Conservation (phyloP, 2,797 vertebrate genomes). For the Argyrosomus regius region DNA sequence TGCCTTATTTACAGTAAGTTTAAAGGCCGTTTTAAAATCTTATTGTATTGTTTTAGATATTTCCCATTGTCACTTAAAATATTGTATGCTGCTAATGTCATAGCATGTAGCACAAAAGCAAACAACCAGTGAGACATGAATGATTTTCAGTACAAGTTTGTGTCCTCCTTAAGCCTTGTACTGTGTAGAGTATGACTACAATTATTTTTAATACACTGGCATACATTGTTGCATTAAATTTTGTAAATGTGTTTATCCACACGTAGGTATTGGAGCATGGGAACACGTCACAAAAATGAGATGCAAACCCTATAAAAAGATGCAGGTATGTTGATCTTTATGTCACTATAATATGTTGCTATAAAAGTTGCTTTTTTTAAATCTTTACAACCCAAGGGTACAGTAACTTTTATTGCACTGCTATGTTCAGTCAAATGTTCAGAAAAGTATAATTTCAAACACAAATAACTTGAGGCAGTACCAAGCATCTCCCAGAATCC, state of each 20-base stretch:
- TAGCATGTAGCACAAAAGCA: background rate
- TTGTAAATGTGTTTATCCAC: conserved; percentile 25
- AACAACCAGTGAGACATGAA: background rate
- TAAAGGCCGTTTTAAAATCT: background rate
- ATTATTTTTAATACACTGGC: conserved; percentile 4
- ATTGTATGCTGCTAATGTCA: background rate
- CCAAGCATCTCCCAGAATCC: conserved; percentile 26
- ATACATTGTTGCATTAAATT: conserved; percentile 1
- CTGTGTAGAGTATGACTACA: background rate
- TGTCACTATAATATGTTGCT: background rate
- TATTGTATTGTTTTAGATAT: background rate
- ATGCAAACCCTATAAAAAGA: conserved; percentile 92
- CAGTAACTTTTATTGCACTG: background rate
- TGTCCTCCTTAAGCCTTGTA: background rate
- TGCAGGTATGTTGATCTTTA: conserved; percentile 90
- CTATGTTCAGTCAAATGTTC: conserved; percentile 21
- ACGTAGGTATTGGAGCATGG: conserved; percentile 95
- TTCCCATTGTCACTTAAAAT: background rate
- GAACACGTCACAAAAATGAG: conserved; percentile 92
- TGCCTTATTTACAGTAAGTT: background rate
- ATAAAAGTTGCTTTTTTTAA: background rate
- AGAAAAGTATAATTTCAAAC: conserved; percentile 15
- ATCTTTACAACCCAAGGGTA: background rate
- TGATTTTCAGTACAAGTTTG: background rate
- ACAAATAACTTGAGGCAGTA: background rate